Evolutionary conservation across 2,888 invertebrate genomes (phyloP), one percentile per base, ranked within the genome.

Genomic region (Tetragonisca angustula): DNA sequence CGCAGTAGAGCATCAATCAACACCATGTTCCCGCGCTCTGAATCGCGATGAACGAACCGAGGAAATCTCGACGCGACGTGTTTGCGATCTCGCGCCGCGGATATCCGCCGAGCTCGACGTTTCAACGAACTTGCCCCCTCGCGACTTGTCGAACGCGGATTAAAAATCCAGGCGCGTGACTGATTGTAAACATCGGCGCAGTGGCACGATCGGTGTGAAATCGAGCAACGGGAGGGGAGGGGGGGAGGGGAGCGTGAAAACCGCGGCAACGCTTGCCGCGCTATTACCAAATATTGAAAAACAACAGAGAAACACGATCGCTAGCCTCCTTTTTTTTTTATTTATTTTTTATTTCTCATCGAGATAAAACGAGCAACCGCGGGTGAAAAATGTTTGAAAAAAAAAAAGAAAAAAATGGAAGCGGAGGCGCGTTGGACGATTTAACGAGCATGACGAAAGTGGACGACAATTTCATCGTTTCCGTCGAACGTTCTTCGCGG

Each of bases 71-170:
- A 56, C n/a, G 69, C 69, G 54, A 54, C 50, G 27, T 21, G 69
- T 69, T 70, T 54, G 54, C 67, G 52, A 76, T 76, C 50, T 79
- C 76, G 50, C 61, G 17, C 19, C 65, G 36, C 15, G 32, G 27
- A 32, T 32, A 27, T 15, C 61, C 27, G 50, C 15, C 50, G 50
- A 3, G 6, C 36, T 36, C 59, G 67, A 68, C 36, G 67, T 76
- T 79, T 79, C 76, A 79, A 79, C 68, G 67, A 76, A 79, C 65
- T 32, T 32, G 32, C 32, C 32, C 4, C 56, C 32, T 27, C 24
- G 65, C 19, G 24, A 65, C 59, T 59, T 49, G 49, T 69, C 69
- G 69, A 76, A 76, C 78, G 73, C 21, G 61, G 76, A 79, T 79
- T 79, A 76, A 79, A 79, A 76, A 50, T n/a, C 54, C 64, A 65